Evolutionary conservation across 2,113 vertebrate species (phyloP), one percentile per base, ranked within the genome.

Genomic region (Carollia perspicillata): DNA sequence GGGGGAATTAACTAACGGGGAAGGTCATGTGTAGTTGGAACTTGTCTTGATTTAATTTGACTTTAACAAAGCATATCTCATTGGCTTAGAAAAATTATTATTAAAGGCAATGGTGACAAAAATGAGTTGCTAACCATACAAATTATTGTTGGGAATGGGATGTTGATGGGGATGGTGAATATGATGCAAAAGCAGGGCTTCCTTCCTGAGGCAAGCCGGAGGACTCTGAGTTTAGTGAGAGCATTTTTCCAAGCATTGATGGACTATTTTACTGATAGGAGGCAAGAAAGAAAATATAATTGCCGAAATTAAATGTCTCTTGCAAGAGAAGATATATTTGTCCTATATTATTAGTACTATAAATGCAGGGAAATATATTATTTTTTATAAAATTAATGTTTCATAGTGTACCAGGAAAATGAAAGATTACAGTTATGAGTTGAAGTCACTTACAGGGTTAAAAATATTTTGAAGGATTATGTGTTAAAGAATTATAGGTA

Each of bases 191-290:
- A 83, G 55, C 11, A 23, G 77, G 85, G 42, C 53, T 93, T 89
- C 37, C 7, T 71, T 55, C 20, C 12, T 65, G 23, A 81, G 84
- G 35, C 26, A 79, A 87, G n/a, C 35, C 78, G 28, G 0, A 77
- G 40, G 84, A 88, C 55, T 93, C 53, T 93, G 37, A 90, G 81
- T 95, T 94, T 80, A 63, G 16, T 89, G 37, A 89, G 9, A 84
- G 13, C 20, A n/a, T 85, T 87, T 91, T 68, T 90, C 35, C 53
- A 71, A 77, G 66, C 9, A 72, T 44, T 90, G 51, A 58, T 66
- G 23, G 40, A 66, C 28, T 80, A 87, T 86, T 90, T 92, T 92
- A 85, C 47, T 93, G 26, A 84, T 42, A 51, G 1, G 13, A 51
- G 3, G 30, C 44, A 77, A 81, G 81, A 71, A 22, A 86, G 77